These are phyloP conservation scores for Troilus luridus DNA, from an alignment of 2,888 invertebrate species.

Conservation along the genomic window DNA sequence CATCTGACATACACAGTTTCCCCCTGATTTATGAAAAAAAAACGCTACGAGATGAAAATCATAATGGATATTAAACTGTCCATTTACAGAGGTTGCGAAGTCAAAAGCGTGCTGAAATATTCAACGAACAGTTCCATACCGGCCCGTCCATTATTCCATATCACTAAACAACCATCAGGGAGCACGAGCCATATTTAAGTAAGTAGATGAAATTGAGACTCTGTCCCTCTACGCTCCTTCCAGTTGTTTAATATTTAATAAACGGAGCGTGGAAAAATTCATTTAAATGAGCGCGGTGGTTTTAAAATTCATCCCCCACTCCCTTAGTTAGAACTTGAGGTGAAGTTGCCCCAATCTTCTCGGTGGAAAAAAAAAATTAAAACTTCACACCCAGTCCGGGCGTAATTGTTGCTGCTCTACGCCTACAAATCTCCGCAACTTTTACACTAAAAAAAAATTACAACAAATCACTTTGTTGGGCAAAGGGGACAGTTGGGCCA, in stretches of 20 bases:
- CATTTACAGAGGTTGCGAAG: conserved; percentile 17
- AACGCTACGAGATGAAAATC: neutral
- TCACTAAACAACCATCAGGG: conserved; percentile 26
- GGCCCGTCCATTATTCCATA: conserved; percentile 19
- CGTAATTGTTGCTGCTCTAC: conserved; percentile 1
- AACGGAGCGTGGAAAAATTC: conserved; percentile 19
- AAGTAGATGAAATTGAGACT: conserved; percentile 44
- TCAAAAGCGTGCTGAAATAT: conserved; percentile 28
- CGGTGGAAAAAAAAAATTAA: conserved; percentile 26
- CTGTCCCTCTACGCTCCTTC: neutral
- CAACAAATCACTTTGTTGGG: neutral
- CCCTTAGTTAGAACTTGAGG: conserved; percentile 19
- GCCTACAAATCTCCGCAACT: neutral
- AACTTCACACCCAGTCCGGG: conserved; percentile 2
- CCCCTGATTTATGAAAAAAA: neutral
- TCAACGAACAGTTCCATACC: conserved; percentile 7
- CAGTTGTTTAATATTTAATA: conserved; percentile 43
- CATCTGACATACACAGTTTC: neutral
- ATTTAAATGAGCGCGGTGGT: conserved; percentile 12
- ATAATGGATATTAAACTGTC: conserved; percentile 40
- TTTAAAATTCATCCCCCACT: conserved; percentile 5
- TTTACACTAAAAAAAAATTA: neutral
- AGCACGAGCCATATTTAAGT: conserved; percentile 23
- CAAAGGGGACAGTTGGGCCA: too few species aligned
- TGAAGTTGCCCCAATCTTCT: conserved; percentile 27